phyloP scores from a whole-genome alignment of 2,888 invertebrate genomes.

The Frankliniella intonsa region DNA sequence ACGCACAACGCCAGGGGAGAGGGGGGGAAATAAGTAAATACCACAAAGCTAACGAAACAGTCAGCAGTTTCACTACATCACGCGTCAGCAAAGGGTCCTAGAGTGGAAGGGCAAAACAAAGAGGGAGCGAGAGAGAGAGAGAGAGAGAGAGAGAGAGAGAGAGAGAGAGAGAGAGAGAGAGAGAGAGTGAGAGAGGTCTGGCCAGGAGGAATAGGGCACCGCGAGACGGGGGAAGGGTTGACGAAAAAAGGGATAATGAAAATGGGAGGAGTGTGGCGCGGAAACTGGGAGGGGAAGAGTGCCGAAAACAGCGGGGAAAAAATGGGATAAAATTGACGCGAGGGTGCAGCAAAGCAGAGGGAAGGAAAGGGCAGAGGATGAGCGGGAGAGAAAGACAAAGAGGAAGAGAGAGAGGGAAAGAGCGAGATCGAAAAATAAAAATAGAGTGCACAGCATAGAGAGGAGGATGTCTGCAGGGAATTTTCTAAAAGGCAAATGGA shows the following conservation, averaged over 20 bases:
- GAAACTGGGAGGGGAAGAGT: neutral
- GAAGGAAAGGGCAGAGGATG: neutral
- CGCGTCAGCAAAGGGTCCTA: neutral
- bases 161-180: neutral
- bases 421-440: neutral
- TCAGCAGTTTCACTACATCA: neutral
- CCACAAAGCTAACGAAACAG: slow-evolving; percentile 21
- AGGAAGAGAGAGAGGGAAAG: neutral
- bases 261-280: neutral
- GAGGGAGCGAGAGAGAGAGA: neutral
- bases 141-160: too few species aligned
- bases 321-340: too few species aligned
- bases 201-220: too few species aligned
- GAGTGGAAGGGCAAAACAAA: neutral
- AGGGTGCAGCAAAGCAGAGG: neutral
- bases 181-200: neutral
- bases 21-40: neutral
- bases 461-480: neutral
- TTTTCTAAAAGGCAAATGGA: neutral
- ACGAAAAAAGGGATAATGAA: too few species aligned
- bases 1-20: neutral
- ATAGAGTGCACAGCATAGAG: neutral
- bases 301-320: too few species aligned
- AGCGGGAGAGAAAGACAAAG: neutral
- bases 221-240: too few species aligned